phyloP scores from a whole-genome alignment of 2,113 vertebrate species.

The Gymnorhina tibicen region DNA sequence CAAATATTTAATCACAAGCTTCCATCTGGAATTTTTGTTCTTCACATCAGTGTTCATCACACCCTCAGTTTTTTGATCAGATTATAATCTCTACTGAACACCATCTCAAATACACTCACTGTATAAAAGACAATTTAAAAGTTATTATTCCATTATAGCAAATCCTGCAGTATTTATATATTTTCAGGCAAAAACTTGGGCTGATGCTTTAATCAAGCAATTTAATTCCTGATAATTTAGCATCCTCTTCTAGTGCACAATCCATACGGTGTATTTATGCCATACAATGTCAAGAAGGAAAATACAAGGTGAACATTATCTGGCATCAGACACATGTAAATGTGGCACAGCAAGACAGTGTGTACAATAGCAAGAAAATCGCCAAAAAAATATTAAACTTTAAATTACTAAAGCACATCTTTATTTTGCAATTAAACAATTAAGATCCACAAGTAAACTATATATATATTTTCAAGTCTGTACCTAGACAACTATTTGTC shows the following conservation, averaged over 20 bases:
- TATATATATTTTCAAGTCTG: slow-evolving; percentile 70
- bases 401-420: slow-evolving; percentile 80
- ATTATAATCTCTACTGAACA: background rate
- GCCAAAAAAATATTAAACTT: slow-evolving; percentile 29
- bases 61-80: background rate
- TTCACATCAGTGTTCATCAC: background rate
- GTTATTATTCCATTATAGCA: background rate
- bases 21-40: background rate
- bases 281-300: background rate
- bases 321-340: background rate
- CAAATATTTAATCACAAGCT: background rate
- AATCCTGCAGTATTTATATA: background rate
- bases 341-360: background rate
- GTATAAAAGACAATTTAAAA: background rate
- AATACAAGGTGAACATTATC: background rate
- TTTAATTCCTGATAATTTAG: background rate
- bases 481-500: slow-evolving; percentile 76
- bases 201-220: background rate
- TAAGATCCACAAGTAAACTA: slow-evolving; percentile 76
- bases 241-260: background rate
- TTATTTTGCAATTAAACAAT: slow-evolving; percentile 80
- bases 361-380: background rate
- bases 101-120: background rate
- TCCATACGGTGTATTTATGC: background rate
- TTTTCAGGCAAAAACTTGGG: background rate